These are phyloP conservation scores for Cantharis flavilabris DNA, from an alignment of 2,888 invertebrate genomes.

Conservation along the genomic window DNA sequence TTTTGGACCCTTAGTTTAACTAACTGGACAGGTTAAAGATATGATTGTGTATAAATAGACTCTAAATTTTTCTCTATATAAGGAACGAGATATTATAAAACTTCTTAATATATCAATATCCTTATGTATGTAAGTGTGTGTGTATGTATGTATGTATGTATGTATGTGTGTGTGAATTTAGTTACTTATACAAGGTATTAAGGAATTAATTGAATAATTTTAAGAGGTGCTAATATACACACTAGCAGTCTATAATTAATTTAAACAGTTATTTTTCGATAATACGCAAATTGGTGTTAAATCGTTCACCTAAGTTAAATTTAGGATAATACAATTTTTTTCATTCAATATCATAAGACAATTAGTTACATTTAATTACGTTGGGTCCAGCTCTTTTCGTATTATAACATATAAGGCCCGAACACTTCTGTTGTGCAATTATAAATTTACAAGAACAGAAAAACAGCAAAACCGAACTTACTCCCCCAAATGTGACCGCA, in stretches of 20 bases:
- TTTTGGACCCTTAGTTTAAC: conserved; percentile 37
- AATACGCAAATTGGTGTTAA: conserved; percentile 18
- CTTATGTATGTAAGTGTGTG: not conserved
- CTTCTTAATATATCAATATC: not conserved
- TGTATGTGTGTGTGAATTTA: not conserved
- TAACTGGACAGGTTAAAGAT: conserved; percentile 32
- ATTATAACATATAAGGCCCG: conserved; percentile 7
- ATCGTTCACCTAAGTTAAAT: conserved; percentile 7
- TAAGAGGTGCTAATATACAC: conserved; percentile 1
- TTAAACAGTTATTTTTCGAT: conserved; percentile 5
- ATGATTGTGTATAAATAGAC: conserved; percentile 6
- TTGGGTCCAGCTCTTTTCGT: not conserved
- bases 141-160: not conserved
- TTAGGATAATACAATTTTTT: not conserved
- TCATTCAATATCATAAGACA: not conserved
- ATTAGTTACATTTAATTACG: not conserved
- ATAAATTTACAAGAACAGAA: not conserved
- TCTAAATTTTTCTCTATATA: not conserved
- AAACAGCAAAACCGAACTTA: not conserved
- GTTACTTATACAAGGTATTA: not conserved
- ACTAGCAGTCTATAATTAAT: conserved; percentile 15
- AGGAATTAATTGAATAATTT: not conserved
- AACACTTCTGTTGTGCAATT: conserved; percentile 11
- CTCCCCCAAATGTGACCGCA: not conserved
- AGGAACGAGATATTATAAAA: not conserved